Evolutionary conservation across 2,888 invertebrate genomes (phyloP), one percentile per base, ranked within the genome.

Genomic region (Anaspis maculata): DNA sequence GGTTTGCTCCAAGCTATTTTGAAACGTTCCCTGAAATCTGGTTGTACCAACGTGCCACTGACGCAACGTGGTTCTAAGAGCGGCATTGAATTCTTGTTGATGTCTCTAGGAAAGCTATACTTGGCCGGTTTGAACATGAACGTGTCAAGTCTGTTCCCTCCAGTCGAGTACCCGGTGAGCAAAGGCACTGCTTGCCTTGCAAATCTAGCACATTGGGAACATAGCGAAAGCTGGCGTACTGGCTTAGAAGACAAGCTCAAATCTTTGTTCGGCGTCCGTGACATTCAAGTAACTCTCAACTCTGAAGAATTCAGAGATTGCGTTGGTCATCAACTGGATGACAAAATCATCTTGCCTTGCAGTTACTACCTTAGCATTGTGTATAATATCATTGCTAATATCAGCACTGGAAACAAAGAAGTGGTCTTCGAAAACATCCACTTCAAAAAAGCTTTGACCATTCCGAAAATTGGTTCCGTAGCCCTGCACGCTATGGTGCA

Each of bases 1-100:
- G 84, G 88, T 4, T 71, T 94, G 1, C 73, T 94, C 16, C 91
- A 91, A 58, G 84, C 90, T 0, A 88, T 94, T 51, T 68, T 94
- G 4, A 79, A 83, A 41, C 72, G 88, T 24, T 83, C 88, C 0
- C 64, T 92, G 25, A 70, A 71, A 48, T 67, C 77, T 31, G 76
- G 77, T n/a, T 79, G 82, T 41, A 70, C 74, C 14, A 85, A 86
- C 56, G 69, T 90, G 23, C 72, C 87, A 0, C 67, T 92, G 2
- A 88, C 88, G 29, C 79, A 83, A 56, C 73, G 76, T 35, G 77
- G 76, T 6, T 74, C 79, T 42, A 72, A 70, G 5, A 79, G 87
- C 55, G 77, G 76, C 22, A 65, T 74, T 0, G 72, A 74, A 43
- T 71, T 75, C 13, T 57, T 83, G 19, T 62, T 80, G 10, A 70